These are phyloP conservation scores for Aplodontia rufa DNA, from an alignment of 2,113 vertebrate species.

Conservation along the genomic window DNA sequence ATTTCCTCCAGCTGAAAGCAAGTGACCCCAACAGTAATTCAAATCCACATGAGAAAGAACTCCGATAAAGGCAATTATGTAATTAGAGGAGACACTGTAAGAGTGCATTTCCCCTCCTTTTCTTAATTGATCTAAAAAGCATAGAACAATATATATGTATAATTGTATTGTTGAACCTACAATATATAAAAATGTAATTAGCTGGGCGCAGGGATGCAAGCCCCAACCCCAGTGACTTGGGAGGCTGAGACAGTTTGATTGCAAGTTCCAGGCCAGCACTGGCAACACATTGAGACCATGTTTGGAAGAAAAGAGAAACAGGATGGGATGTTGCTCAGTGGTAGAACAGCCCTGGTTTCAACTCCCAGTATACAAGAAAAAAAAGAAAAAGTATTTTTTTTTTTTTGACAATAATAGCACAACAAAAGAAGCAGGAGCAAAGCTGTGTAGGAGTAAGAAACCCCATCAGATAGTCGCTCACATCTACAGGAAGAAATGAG, in stretches of 20 bases:
- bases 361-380: no score
- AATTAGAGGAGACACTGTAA: not conserved
- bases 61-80: not conserved
- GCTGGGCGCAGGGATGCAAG: no score
- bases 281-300: no score
- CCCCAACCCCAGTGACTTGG: no score
- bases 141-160: constrained; percentile 15
- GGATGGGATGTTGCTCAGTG: no score
- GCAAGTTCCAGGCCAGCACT: no score
- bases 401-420: not conserved
- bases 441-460: not conserved
- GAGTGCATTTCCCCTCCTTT: not conserved
- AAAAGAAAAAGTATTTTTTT: not conserved
- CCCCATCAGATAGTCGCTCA: not conserved
- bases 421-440: not conserved
- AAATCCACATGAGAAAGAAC: not conserved
- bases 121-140: constrained; percentile 29
- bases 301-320: no score
- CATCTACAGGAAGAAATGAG: not conserved
- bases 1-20: not conserved
- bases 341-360: no score
- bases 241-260: no score
- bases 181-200: not conserved
- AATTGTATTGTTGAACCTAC: not conserved
- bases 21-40: not conserved